phyloP scores from a whole-genome alignment of 2,113 vertebrate genomes.

The Chaetodon auriga region DNA sequence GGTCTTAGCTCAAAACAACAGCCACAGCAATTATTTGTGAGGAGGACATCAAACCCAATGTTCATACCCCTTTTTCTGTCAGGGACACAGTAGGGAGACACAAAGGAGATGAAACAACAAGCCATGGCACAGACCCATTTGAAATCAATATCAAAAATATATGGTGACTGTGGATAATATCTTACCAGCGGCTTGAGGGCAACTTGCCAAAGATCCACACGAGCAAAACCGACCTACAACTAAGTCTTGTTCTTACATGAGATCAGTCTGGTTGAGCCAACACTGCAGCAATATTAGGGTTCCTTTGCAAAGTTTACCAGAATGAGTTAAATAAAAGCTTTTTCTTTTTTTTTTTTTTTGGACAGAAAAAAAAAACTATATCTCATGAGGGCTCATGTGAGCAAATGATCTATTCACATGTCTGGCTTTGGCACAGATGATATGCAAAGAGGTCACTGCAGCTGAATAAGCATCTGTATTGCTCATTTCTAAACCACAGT shows the following conservation, averaged over 20 bases:
- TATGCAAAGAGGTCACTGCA: conserved; percentile 67
- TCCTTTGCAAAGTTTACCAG: conserved; percentile 9
- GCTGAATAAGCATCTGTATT: conserved; percentile 69
- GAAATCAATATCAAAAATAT: conserved; percentile 58
- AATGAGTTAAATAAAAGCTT: background rate
- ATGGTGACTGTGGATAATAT: background rate
- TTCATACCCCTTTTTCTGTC: conserved; percentile 63
- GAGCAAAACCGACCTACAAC: background rate
- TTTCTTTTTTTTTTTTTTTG: background rate
- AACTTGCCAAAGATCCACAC: conserved; percentile 4
- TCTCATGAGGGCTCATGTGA: conserved; percentile 24
- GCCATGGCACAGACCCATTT: background rate
- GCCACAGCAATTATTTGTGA: conserved; percentile 61
- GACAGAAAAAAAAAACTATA: conserved; percentile 8
- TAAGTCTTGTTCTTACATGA: background rate
- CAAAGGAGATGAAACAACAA: conserved; percentile 32
- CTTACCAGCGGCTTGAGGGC: background rate
- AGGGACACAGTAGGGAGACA: conserved; percentile 24
- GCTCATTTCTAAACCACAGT: conserved; percentile 66
- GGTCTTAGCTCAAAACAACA: conserved; percentile 49
- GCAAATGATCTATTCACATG: conserved; percentile 44
- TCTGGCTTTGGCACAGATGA: conserved; percentile 53
- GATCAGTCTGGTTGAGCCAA: conserved; percentile 3
- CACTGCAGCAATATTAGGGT: background rate
- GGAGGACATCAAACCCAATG: conserved; percentile 54